phyloP scores from a whole-genome alignment of 2,888 invertebrate genomes.

The Pyrrhia umbra region DNA sequence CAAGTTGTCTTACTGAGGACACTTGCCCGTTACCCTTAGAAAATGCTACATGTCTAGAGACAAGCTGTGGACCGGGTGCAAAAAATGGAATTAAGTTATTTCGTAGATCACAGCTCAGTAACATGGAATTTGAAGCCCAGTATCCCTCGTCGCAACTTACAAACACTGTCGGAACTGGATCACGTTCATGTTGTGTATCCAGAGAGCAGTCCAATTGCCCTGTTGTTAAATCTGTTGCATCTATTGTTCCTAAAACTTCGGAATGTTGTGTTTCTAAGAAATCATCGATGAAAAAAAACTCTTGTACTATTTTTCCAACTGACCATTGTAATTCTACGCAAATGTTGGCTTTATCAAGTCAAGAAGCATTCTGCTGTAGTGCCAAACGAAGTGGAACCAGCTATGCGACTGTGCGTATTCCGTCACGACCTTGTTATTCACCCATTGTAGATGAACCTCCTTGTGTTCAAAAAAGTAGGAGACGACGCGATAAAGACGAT shows the following conservation, averaged over 20 bases:
- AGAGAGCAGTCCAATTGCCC: slow-evolving; percentile 16
- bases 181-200: slow-evolving; percentile 21
- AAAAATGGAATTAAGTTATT: slow-evolving; percentile 3
- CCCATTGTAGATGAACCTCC: background rate
- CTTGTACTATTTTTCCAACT: background rate
- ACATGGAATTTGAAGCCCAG: slow-evolving; percentile 21
- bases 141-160: slow-evolving; percentile 24
- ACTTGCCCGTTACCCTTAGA: background rate
- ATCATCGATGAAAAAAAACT: slow-evolving; percentile 37
- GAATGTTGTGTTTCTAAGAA: slow-evolving; percentile 17
- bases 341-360: slow-evolving; percentile 4
- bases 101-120: slow-evolving; percentile 12
- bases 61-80: background rate
- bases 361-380: slow-evolving; percentile 5
- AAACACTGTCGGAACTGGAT: slow-evolving; percentile 39
- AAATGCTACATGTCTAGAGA: background rate
- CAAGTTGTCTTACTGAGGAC: background rate
- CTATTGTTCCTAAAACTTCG: background rate
- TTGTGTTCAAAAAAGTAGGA: slow-evolving; percentile 9
- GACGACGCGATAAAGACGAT: slow-evolving; percentile 15
- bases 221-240: slow-evolving; percentile 3
- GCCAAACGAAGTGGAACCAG: slow-evolving; percentile 5
- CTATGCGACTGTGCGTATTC: background rate
- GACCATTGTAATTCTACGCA: slow-evolving; percentile 13
- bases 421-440: background rate